phyloP scores from a whole-genome alignment of 2,113 vertebrate species.

The Scomber colias region DNA sequence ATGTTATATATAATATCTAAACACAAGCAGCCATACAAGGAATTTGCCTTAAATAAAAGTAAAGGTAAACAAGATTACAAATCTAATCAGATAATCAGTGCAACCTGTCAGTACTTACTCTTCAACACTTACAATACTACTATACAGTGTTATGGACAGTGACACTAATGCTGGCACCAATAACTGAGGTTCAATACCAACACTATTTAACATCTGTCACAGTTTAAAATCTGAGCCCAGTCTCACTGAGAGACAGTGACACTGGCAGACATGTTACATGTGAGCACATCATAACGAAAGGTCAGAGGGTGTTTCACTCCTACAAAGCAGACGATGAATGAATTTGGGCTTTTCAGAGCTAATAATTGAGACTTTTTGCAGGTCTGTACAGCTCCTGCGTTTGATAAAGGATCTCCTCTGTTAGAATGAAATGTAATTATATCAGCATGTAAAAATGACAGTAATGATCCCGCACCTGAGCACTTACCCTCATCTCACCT shows the following conservation, averaged over 20 bases:
- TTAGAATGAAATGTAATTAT: slow-evolving; percentile 54
- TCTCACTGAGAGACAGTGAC: not conserved
- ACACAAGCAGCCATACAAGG: too few relatives aligned
- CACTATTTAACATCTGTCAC: too few relatives aligned
- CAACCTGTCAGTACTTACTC: too few relatives aligned
- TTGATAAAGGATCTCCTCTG: slow-evolving; percentile 67
- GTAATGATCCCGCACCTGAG: slow-evolving; percentile 54
- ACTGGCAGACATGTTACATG: not conserved
- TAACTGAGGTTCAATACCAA: too few relatives aligned
- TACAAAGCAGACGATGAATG: slow-evolving; percentile 52
- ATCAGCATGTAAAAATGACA: slow-evolving; percentile 62
- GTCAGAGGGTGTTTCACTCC: slow-evolving; percentile 1
- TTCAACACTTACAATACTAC: too few relatives aligned
- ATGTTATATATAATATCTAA: too few relatives aligned
- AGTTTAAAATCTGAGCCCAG: too few relatives aligned
- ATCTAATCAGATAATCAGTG: too few relatives aligned
- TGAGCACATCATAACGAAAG: slow-evolving; percentile 11
- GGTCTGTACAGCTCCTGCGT: slow-evolving; percentile 44
- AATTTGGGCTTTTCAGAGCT: slow-evolving; percentile 47
- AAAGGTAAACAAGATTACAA: too few relatives aligned
- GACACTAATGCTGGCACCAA: too few relatives aligned
- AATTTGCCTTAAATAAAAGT: too few relatives aligned
- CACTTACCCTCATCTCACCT: slow-evolving; percentile 50
- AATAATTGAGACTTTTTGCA: slow-evolving; percentile 57
- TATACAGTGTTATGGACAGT: too few relatives aligned